Evolutionary conservation across 2,113 vertebrate genomes (phyloP).

Genomic region (Engraulis encrasicolus): DNA sequence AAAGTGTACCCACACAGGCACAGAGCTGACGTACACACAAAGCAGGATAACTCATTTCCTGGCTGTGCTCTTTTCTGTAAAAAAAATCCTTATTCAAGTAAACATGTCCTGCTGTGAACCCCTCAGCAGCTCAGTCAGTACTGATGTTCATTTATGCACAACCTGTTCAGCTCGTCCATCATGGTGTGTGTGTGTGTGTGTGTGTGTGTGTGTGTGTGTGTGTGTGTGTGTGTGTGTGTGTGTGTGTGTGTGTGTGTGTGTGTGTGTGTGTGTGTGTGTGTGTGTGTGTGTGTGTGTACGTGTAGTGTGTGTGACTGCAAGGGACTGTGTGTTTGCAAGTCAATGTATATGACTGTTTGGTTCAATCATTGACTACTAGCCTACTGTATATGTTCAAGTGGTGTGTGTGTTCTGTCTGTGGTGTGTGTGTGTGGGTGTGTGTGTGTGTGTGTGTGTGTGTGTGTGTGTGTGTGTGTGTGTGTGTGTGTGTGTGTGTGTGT

Average conservation of each 20-base stretch:
- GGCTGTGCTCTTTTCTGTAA: not conserved
- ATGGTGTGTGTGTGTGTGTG: not conserved
- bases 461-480: not conserved
- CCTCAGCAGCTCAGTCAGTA: not conserved
- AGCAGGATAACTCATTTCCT: not conserved
- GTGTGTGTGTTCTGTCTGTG: not conserved
- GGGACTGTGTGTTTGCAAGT: too few species aligned
- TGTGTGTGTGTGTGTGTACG: too few species aligned
- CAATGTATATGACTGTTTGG: too few species aligned
- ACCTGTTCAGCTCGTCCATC: not conserved
- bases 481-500: not conserved
- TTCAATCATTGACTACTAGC: too few species aligned
- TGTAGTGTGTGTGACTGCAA: too few species aligned
- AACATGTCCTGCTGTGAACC: not conserved
- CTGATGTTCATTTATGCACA: not conserved
- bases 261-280: not conserved
- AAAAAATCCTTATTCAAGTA: not conserved
- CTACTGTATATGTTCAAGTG: too few species aligned
- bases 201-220: not conserved
- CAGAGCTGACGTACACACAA: not conserved
- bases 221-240: not conserved
- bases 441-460: not conserved
- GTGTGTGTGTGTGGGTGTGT: not conserved
- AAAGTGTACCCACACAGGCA: not conserved
- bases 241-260: not conserved